Evolutionary conservation across 2,113 vertebrate genomes (phyloP), one percentile per base, ranked within the genome.

Genomic region (Hippocampus mohnikei): DNA sequence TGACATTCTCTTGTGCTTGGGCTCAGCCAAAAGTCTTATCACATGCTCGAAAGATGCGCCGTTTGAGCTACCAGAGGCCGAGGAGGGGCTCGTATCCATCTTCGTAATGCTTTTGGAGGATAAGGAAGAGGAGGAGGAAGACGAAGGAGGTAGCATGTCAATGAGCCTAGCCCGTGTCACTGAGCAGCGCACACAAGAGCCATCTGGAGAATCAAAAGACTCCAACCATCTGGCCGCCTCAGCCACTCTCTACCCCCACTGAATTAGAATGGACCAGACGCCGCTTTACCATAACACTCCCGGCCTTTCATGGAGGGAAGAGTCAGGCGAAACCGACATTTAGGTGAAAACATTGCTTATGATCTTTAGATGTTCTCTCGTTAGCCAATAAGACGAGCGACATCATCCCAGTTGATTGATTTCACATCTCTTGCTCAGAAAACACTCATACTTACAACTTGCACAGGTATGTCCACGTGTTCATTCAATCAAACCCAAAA

Each of bases 151-250:
- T 89, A 88, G 91, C 90, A 90, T 93, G 90, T 93, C 91, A 93
- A 90, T 92, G 91, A 92, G 90, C 85, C 86, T 87, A 85, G 88
- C 91, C 89, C 87, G 91, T 93, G 93, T 92, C 91, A 92, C 88
- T 81, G 86, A 88, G 88, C 91, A 90, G 88, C 89, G 90, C 86
- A 91, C 88, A 91, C 89, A 91, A 92, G 88, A 90, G 90, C 93
- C 92, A 93, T 93, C 91, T 93, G 93, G 91, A 93, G 91, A 92
- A 92, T 92, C 90, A 93, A 93, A 65, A 91, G 89, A 88, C 88
- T 91, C 89, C 81, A 72, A 87, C 92, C 93, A 93, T 93, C 91
- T 93, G 91, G 90, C 90, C 81, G 84, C 86, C 90, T 90, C 89
- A 88, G 88, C 88, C 88, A 84, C 87, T 87, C 83, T 80, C 87